Conservation (phyloP, 2,888 invertebrate genomes). For the Brachycybe producta region DNA sequence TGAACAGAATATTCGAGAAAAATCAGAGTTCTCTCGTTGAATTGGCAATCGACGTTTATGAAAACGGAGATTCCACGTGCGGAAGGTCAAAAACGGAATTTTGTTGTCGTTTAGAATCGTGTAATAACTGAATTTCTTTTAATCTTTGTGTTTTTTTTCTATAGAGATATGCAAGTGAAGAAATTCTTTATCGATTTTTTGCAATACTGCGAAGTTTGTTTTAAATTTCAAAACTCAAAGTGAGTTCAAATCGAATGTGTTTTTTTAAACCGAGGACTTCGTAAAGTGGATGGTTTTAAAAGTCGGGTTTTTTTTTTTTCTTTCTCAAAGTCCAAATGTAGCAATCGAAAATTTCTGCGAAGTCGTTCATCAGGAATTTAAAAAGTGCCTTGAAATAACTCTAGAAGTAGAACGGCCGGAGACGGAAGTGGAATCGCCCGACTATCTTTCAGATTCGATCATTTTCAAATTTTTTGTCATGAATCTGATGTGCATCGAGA, state of each 20-base stretch:
- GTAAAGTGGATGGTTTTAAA: too few relatives aligned
- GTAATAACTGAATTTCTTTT: too few relatives aligned
- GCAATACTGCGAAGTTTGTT: slow-evolving; percentile 18
- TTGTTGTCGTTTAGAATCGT: too few relatives aligned
- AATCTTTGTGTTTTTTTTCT: slow-evolving; percentile 16
- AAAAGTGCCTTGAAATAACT: slow-evolving; percentile 13
- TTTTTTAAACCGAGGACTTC: too few relatives aligned
- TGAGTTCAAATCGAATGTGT: too few relatives aligned
- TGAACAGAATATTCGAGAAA: slow-evolving; percentile 50
- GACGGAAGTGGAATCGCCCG: slow-evolving; percentile 43
- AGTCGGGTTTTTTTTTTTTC: neutral
- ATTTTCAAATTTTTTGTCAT: slow-evolving; percentile 71
- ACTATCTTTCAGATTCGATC: slow-evolving; percentile 43
- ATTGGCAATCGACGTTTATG: slow-evolving; percentile 2
- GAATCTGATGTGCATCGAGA: slow-evolving; percentile 64
- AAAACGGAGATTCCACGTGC: neutral
- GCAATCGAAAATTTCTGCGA: slow-evolving; percentile 7
- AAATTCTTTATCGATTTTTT: slow-evolving; percentile 32
- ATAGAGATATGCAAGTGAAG: slow-evolving; percentile 38
- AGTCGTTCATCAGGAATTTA: slow-evolving; percentile 7
- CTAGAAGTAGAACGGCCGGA: neutral
- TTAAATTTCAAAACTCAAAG: slow-evolving; percentile 38
- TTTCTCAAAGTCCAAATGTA: slow-evolving; percentile 9
- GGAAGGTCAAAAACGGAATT: neutral
- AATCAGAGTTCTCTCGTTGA: slow-evolving; percentile 27